Evolutionary conservation across 2,113 vertebrate species (phyloP), one percentile per base, ranked within the genome.

Genomic region (Morone chrysops): DNA sequence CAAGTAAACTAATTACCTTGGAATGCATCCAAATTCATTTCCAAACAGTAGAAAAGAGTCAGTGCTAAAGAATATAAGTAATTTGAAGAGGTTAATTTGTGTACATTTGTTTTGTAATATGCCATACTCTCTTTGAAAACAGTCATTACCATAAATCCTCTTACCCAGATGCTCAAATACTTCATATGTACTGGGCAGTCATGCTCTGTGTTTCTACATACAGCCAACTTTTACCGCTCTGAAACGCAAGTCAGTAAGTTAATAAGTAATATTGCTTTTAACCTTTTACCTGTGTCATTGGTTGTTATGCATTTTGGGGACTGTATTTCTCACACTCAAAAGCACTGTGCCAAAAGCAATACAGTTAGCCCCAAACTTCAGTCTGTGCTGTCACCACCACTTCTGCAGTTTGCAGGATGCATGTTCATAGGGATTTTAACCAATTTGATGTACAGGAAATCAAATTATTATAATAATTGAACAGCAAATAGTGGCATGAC

Each of bases 1-100:
- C 54, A 87, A 67, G 76, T 80, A 53, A 72, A 68, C 57, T 78
- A 87, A 86, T 90, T 86, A 45, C 59, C 14, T 81, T 84, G 87
- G 80, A 85, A 60, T 38, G 53, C 53, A 65, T 72, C 76, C 87
- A 82, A 81, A 83, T 81, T 45, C 16, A 77, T 73, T 69, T 75
- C 40, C 76, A 67, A 51, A 78, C 70, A 63, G 78, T 50, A 43
- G 56, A 74, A 71, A 53, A 65, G 50, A 48, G 36, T 40, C 41
- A 48, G 50, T 50, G 69, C 61, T 62, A 47, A 60, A 47, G 40
- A 84, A 59, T 72, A 16, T 20, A 47, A 70, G 16, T 70, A 3
- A 51, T 51, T 67, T 72, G 22, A 71, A 53, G 51, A 70, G 40
- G 67, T 70, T 70, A 7, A 72, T 67, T 22, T 72, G 50, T 56